Base-by-base conservation (phyloP, 1,140 invertebrate genomes). In the Drosophila melanogaster region DNA sequence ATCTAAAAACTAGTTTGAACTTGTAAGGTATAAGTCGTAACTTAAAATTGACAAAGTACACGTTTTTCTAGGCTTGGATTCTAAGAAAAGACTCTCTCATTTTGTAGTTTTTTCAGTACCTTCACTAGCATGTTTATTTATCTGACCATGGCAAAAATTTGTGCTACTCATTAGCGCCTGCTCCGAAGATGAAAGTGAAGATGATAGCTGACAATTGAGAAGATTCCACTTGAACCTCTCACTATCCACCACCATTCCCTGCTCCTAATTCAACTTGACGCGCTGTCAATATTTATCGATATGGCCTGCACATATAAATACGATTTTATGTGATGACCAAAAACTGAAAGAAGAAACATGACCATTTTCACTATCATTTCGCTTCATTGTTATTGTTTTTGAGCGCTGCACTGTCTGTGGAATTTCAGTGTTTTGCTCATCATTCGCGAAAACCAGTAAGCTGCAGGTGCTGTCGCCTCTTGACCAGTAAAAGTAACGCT, bases 311-410 rank as follows among this genome's bases (percentile, higher is more conserved):
- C 57, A 59, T 75, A 53, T 64, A 50, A 56, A 74, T 77, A 77
- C 46, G 35, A 58, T 53, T 85, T 81, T 71, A 86, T 86, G 81
- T 81, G 83, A 87, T 89, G 79, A 89, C 83, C 79, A 87, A 87
- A 85, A 86, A 64, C 65, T 37, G 61, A 59, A 49, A 19, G 72
- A 58, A 76, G 71, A 75, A 75, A 75, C 71, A 64, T 75, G 78
- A 83, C 78, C 80, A 89, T 87, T 87, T 87, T 87, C 83, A 87
- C 83, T 87, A 87, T 89, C 83, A 87, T 89, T 85, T 89, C 62
- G 84, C 73, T 74, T 77, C 62, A 87, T 80, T 85, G 77, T 85
- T 85, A 84, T 83, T 83, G 74, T 83, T 78, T 69, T 71, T 53
- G 75, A 49, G 47, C 44, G 37, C 44, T 65, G 64, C 60, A 44